Percentiles rank a stretch among this genome's conserved stretches.
Conservation (phyloP, 2,113 vertebrate species). For the Danionella cerebrum region DNA sequence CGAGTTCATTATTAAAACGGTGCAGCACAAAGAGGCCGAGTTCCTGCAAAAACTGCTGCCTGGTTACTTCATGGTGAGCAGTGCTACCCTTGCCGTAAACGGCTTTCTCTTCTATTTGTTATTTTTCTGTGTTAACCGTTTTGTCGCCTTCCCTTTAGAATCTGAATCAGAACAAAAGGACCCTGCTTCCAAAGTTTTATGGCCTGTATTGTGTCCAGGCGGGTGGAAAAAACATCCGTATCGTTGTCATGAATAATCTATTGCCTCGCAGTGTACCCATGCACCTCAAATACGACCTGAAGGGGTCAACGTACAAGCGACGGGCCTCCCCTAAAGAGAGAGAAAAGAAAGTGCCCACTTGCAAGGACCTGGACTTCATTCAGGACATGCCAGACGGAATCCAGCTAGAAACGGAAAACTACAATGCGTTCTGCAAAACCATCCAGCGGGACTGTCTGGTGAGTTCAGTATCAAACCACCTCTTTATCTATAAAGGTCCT, state of each 20-base stretch:
- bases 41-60: slow-evolving; percentile 93
- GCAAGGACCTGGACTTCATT: slow-evolving; percentile 90
- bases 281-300: slow-evolving; percentile 91
- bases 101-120: too few relatives aligned
- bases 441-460: slow-evolving; percentile 91
- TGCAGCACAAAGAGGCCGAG: slow-evolving; percentile 93
- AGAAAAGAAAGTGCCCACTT: slow-evolving; percentile 78
- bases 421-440: slow-evolving; percentile 84
- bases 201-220: slow-evolving; percentile 89
- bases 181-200: slow-evolving; percentile 88
- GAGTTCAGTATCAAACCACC: too few relatives aligned
- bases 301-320: slow-evolving; percentile 89
- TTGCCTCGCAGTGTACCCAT: slow-evolving; percentile 78
- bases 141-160: slow-evolving; percentile 60
- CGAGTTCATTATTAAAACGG: slow-evolving; percentile 93
- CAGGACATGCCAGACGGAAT: slow-evolving; percentile 77
- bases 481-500: too few relatives aligned
- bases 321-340: slow-evolving; percentile 80
- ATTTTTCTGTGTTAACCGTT: too few relatives aligned
- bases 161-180: slow-evolving; percentile 90
- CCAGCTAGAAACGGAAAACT: slow-evolving; percentile 75
- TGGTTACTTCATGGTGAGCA: slow-evolving; percentile 86
- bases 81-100: too few relatives aligned
- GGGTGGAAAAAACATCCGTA: slow-evolving; percentile 86
- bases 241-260: slow-evolving; percentile 94